phyloP scores from a whole-genome alignment of 2,113 vertebrate species.

The Atlantisia rogersi region DNA sequence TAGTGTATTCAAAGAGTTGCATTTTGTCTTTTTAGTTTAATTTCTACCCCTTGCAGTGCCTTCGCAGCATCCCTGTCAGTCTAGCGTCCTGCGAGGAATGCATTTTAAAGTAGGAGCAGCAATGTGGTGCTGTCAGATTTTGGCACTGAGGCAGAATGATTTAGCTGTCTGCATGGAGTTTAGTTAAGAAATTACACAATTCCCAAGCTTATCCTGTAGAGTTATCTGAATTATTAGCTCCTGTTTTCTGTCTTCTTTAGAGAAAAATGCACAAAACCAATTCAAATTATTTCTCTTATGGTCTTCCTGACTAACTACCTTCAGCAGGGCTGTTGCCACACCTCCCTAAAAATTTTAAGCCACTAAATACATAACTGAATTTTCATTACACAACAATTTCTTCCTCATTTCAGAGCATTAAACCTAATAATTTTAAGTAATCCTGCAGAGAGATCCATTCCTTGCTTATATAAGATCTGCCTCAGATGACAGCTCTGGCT shows the following conservation, averaged over 20 bases:
- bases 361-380: neutral
- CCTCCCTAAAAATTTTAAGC: neutral
- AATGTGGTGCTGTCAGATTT: neutral
- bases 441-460: neutral
- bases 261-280: neutral
- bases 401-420: neutral
- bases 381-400: neutral
- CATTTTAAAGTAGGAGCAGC: neutral
- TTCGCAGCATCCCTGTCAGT: neutral
- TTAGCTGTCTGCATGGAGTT: neutral
- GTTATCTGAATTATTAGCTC: neutral
- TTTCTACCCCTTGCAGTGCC: neutral
- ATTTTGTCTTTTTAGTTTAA: neutral
- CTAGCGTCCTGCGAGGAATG: neutral
- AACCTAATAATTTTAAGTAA: neutral
- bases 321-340: accelerated
- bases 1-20: neutral
- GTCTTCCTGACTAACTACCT: neutral
- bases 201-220: neutral
- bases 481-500: neutral
- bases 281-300: neutral
- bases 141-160: neutral
- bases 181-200: neutral
- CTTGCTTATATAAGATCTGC: neutral
- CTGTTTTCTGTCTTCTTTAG: neutral